Conservation (phyloP, 1,140 invertebrate species). For the Cherax quadricarinatus region DNA sequence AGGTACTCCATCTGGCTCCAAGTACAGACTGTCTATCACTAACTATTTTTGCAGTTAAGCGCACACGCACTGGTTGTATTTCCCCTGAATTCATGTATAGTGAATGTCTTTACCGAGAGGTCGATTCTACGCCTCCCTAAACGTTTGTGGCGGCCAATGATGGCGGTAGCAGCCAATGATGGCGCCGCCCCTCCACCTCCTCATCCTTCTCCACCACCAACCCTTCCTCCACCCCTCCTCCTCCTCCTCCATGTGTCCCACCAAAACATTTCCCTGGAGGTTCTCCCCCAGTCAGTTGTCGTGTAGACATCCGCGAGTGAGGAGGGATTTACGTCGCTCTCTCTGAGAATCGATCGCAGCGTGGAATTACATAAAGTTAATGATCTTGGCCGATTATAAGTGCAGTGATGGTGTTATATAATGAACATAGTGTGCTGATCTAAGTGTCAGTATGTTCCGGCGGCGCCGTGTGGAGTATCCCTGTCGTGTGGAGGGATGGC, state of each 20-base stretch:
- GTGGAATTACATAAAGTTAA: conserved; percentile 37
- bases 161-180: background rate
- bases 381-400: conserved; percentile 4
- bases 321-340: background rate
- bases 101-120: background rate
- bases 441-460: conserved; percentile 42
- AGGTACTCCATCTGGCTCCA: background rate
- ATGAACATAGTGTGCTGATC: background rate
- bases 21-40: background rate
- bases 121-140: background rate
- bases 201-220: too few relatives aligned
- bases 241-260: background rate
- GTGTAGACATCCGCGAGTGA: conserved; percentile 43
- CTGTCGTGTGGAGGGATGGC: conserved; percentile 51
- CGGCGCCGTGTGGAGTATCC: conserved; percentile 48
- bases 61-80: too few relatives aligned
- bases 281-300: conserved; percentile 31
- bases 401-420: conserved; percentile 11
- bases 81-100: too few relatives aligned
- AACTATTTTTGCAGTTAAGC: too few relatives aligned
- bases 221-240: too few relatives aligned
- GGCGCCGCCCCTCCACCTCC: too few relatives aligned
- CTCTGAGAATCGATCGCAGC: conserved; percentile 7
- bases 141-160: conserved; percentile 8
- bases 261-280: conserved; percentile 1